A percentile compares a stretch with the other conserved stretches of the same genome.
Evolutionary conservation across 2,797 vertebrate genomes (phyloP).

Genomic region (Miichthys miiuy): DNA sequence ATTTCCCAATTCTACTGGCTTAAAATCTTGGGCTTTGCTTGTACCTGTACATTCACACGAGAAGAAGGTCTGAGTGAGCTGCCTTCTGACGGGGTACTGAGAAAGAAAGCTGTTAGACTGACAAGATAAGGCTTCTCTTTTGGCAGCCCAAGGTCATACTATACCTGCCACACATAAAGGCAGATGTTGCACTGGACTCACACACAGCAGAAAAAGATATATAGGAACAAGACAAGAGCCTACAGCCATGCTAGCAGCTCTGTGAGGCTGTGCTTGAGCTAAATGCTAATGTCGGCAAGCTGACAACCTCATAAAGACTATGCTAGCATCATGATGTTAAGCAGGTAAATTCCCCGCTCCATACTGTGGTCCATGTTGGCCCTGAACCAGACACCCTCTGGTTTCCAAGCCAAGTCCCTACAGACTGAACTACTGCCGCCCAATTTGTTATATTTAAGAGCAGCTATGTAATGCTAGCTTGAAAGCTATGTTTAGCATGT

Average conservation of each 20-base stretch:
- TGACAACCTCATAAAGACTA: not conserved
- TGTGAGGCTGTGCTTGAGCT: not conserved
- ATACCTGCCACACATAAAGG: not conserved
- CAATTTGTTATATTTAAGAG: too few species aligned
- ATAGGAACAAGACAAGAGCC: not conserved
- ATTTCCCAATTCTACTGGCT: constrained; percentile 37
- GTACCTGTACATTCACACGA: constrained; percentile 9
- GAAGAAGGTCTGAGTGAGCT: constrained; percentile 6
- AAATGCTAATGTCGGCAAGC: not conserved
- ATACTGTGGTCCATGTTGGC: not conserved
- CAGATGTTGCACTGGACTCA: not conserved
- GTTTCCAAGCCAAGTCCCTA: too few species aligned
- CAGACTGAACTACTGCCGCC: too few species aligned
- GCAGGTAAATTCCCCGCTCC: not conserved
- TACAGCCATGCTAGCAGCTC: not conserved
- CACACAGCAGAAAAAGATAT: not conserved
- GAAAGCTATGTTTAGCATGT: too few species aligned
- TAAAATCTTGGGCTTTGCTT: constrained; percentile 14
- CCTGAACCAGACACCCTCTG: too few species aligned
- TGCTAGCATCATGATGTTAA: not conserved
- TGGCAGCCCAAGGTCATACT: constrained; percentile 9
- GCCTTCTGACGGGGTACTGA: not conserved
- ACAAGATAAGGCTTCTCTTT: constrained; percentile 23
- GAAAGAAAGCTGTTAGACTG: constrained; percentile 5
- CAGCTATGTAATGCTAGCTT: too few species aligned